These are phyloP conservation scores for Crotalus viridis DNA, from an alignment of 2,113 vertebrate species.

Conservation along the genomic window DNA sequence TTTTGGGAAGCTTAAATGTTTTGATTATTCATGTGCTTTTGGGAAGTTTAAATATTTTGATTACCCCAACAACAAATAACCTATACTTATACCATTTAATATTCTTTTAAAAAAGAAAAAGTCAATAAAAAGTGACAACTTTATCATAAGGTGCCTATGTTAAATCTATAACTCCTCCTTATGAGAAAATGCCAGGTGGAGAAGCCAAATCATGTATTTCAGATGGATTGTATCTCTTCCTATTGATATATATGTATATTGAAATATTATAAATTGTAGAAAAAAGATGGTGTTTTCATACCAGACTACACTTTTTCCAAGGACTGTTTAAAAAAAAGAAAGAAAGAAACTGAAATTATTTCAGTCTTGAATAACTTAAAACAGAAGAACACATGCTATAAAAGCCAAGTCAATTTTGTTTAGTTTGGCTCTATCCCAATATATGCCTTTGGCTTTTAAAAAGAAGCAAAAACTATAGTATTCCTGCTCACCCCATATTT, in stretches of 20 bases:
- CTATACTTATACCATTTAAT: neutral
- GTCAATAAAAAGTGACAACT: neutral
- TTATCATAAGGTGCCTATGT: neutral
- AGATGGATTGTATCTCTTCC: neutral
- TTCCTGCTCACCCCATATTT: neutral
- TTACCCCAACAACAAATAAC: neutral
- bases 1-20: neutral
- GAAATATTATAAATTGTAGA: neutral
- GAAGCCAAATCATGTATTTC: neutral
- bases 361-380: constrained; percentile 16
- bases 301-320: neutral
- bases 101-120: neutral
- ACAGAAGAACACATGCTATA: constrained; percentile 11
- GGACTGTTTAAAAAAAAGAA: neutral
- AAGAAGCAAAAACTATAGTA: neutral
- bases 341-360: constrained; percentile 6
- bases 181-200: neutral
- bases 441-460: constrained; percentile 29
- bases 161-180: neutral
- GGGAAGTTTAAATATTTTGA: neutral
- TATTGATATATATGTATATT: neutral
- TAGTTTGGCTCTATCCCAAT: constrained; percentile 51
- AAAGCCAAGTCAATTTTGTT: constrained; percentile 6
- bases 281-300: neutral
- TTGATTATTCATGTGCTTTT: neutral